Evolutionary conservation across 2,888 invertebrate species (phyloP), one percentile per base, ranked within the genome.

Genomic region (Priocnemis perturbator): DNA sequence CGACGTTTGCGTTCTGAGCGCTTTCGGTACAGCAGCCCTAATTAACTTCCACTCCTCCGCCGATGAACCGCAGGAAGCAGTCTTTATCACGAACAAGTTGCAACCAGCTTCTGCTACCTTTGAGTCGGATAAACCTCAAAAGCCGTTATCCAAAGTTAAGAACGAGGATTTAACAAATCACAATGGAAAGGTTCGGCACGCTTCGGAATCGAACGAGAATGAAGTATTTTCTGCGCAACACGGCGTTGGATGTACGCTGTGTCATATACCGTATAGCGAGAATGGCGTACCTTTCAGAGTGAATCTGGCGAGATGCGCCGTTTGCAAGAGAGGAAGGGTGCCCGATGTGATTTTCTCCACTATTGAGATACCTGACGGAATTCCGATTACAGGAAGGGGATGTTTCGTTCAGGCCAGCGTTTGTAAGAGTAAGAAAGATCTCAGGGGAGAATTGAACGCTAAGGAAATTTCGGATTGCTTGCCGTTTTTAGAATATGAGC

Each of bases 401-500:
- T 93, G 93, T 73, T 92, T 95, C 73, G 90, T 95, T 73, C 94
- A 95, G 85, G 92, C 93, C 61, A 94, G 95, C 77, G 95, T 95
- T 0, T 94, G 95, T 62, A 93, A 96, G 55, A 91, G 93, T 0
- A 93, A 97, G 77, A 93, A 94, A 56, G 95, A 96, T 78, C 91
- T 94, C 7, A 92, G 95, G 14, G 95, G 96, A 0, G 98, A 98
- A 90, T 91, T 94, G 0, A 95, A 95, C 78, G 97, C 98, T 3
- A 94, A 97, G 81, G 98, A 98, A 90, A 96, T 99, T 69, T 98
- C 98, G 0, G 96, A 98, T 90, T 96, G 96, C 81, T 91, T 98
- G 64, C 98, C 98, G 0, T 98, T 98, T 90, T 90, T 98, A 64
- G 98, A 99, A 89, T 98, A 98, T 88, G 98, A 99, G 88, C 90